Base-by-base conservation (phyloP, 2,888 invertebrate genomes). In the Xestia rhomboidea region DNA sequence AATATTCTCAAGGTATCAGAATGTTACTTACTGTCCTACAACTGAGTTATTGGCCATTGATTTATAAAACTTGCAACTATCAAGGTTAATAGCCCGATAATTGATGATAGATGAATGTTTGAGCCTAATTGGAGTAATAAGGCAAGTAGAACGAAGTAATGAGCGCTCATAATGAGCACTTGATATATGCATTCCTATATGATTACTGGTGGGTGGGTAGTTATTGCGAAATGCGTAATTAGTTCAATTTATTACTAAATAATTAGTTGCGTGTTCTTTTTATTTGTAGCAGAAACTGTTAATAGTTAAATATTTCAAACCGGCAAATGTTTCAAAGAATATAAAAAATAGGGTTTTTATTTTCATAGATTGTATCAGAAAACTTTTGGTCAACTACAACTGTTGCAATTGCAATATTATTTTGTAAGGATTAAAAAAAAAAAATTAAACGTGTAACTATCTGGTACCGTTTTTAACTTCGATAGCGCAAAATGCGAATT, bases 71-170 rank as follows among this genome's bases (percentile, higher is more conserved):
- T 86, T 83, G 83, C 79, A 81, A 73, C 77, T 76, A 72, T 79
- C 82, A 88, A 87, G 88, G 89, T 88, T 84, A 87, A 86, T 82
- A 46, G 69, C 75, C 71, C 34, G 73, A 79, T 89, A 89, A 89
- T 89, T 77, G 81, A 79, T 73, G 82, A 80, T 76, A 77, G 79
- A 81, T 76, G 64, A 62, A 80, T 74, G 74, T 78, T 86, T 72
- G 68, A 70, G 54, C n/a, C 77, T 81, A 88, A 89, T 82, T 84
- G 73, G 76, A 77, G 76, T 83, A 85, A 79, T 81, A 77, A 76
- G 77, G 78, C 62, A 85, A 83, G 83, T 86, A 83, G 77, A 73
- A 81, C 70, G 68, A 46, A 74, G 62, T 83, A 86, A 82, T 87
- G 71, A 79, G 72, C 34, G 76, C 24, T 46, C 38, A 77, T 87